Base-by-base conservation (phyloP, 92 coral and sea anemone species). In the Chrysogorgia sp. region DNA sequence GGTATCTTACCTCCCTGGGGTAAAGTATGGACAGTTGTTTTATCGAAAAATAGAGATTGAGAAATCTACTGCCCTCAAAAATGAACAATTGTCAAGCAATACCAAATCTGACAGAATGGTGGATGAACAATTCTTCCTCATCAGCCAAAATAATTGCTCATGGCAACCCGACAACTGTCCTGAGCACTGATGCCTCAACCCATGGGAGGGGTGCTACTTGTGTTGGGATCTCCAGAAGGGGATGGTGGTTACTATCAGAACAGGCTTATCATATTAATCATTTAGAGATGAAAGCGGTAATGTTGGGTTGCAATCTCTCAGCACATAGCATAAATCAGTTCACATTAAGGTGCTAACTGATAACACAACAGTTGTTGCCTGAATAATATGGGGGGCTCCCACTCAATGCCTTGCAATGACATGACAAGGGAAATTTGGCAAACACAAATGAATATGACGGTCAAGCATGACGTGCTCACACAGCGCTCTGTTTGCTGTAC, bases 331-430 rank as follows among this genome's bases (percentile, higher is more conserved):
- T 22, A 37, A 21, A 0, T 23, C 26, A n/a, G 24, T 68, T 40
- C 90, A 87, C 70, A 71, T 79, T 47, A 41, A 65, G 59, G 31
- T 80, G 0, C 26, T 21, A 28, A 4, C 70, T 34, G 85, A 87
- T 14, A 78, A 77, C 21, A 50, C 88, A 7, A 77, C 85, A 25
- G 88, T 79, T 17, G 68, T 77, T 14, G 45, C 77, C 53, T 83
- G 4, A 87, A 77, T 14, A 87, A 83, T 25, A 69, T 83, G 85
- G 88, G 88, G 1, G 90, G 88, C 1, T 62, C 0, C 5, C 43
- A 37, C 65, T 86, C 84, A 10, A 41, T 56, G 20, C 15, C 43
- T 2, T 66, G 78, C 1, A 64, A 82, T 47, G 1, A 15, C 12
- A 30, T 82, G 10, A 15, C 88, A 9, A 56, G 82, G 67, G 12